Percentiles rank a stretch among this genome's conserved stretches.
Evolutionary conservation across 2,888 invertebrate genomes (phyloP).

Genomic region (Onthophagus sagittarius): DNA sequence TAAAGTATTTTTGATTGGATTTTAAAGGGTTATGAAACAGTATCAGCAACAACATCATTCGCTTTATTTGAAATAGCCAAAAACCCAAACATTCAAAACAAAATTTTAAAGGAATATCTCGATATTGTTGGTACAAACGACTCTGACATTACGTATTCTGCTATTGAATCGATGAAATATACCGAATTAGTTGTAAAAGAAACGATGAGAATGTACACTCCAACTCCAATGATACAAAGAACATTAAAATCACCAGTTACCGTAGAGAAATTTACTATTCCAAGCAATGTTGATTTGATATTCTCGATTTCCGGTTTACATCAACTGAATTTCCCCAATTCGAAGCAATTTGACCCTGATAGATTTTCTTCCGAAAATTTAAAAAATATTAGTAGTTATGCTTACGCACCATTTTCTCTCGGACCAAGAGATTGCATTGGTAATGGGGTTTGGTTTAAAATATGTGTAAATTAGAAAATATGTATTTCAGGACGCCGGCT

Average conservation of each 20-base stretch:
- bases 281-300: background rate
- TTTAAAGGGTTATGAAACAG: slow-evolving; percentile 5
- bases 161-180: background rate
- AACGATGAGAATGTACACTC: slow-evolving; percentile 1
- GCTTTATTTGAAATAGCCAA: slow-evolving; percentile 4
- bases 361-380: background rate
- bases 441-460: background rate
- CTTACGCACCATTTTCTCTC: slow-evolving; percentile 7
- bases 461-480: no score
- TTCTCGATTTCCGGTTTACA: background rate
- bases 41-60: background rate
- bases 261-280: background rate
- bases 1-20: no score
- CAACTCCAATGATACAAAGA: slow-evolving; percentile 1
- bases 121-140: background rate
- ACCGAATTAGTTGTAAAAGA: background rate
- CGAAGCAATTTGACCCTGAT: background rate
- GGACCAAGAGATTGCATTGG: slow-evolving; percentile 5
- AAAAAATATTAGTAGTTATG: background rate
- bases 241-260: background rate
- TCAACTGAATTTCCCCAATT: background rate
- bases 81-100: background rate
- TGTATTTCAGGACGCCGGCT: background rate
- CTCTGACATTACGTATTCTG: background rate
- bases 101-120: background rate